Conservation (phyloP, 1,140 invertebrate genomes). For the Drosophila lini region DNA sequence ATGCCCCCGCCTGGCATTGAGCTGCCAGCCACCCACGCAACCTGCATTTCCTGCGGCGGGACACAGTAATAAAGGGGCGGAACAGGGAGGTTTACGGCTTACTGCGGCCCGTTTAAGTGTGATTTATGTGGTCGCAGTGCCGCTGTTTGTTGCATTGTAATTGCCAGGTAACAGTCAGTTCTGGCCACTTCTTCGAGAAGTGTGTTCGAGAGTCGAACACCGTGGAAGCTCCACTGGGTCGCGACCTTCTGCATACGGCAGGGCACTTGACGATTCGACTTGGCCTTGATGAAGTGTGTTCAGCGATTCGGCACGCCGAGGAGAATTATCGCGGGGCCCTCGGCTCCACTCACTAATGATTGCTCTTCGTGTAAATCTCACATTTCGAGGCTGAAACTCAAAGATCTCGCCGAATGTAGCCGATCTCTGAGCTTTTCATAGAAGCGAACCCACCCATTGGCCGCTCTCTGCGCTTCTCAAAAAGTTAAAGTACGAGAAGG, state of each 20-base stretch:
- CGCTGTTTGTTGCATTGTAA: slow-evolving; percentile 41
- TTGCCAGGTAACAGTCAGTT: slow-evolving; percentile 19
- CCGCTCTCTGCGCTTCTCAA: background rate
- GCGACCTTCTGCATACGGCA: slow-evolving; percentile 28
- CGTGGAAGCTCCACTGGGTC: slow-evolving; percentile 12
- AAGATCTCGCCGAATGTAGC: background rate
- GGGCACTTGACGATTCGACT: slow-evolving; percentile 17
- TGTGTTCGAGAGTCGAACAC: slow-evolving; percentile 12
- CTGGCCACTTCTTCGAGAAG: slow-evolving; percentile 9
- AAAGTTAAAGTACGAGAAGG: background rate
- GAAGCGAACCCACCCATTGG: background rate
- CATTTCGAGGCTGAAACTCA: slow-evolving; percentile 21
- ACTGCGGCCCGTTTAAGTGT: slow-evolving; percentile 58
- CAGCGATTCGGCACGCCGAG: slow-evolving; percentile 24
- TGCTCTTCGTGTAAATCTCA: slow-evolving; percentile 9
- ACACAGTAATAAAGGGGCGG: slow-evolving; percentile 15
- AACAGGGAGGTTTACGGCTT: slow-evolving; percentile 23
- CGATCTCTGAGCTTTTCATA: slow-evolving; percentile 3
- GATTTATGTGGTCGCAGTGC: slow-evolving; percentile 60
- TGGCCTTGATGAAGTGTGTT: slow-evolving; percentile 23
- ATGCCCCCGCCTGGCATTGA: slow-evolving; percentile 47
- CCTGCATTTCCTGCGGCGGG: slow-evolving; percentile 33
- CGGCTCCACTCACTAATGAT: slow-evolving; percentile 10
- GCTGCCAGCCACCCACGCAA: slow-evolving; percentile 21
- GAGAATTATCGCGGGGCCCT: background rate